phyloP scores from a whole-genome alignment of 1,140 invertebrate genomes.

The Conus betulinus region DNA sequence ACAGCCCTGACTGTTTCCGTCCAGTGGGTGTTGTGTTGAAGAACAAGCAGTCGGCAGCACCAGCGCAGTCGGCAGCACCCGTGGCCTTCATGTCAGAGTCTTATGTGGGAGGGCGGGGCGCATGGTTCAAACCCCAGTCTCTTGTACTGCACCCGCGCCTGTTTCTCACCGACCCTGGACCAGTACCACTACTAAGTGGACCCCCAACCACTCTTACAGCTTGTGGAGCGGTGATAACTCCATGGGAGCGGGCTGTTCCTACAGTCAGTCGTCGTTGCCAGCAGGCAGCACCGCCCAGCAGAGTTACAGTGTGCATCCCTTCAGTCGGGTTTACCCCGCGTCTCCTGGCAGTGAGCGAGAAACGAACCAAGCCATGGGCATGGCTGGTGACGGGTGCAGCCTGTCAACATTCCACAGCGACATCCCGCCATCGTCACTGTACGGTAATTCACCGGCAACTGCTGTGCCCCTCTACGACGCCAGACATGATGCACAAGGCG shows the following conservation, averaged over 20 bases:
- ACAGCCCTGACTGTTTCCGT: not conserved
- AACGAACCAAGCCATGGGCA: too few relatives aligned
- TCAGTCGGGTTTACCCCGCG: not conserved
- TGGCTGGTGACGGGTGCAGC: too few relatives aligned
- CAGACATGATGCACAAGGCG: too few relatives aligned
- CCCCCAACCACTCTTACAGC: not conserved
- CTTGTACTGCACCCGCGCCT: not conserved
- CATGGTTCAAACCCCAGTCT: not conserved
- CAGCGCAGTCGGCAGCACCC: too few relatives aligned
- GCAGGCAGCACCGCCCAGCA: not conserved
- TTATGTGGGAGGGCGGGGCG: not conserved
- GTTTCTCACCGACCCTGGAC: not conserved
- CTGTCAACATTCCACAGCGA: too few relatives aligned
- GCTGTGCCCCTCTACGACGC: too few relatives aligned
- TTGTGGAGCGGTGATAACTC: not conserved
- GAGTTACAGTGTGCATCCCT: not conserved
- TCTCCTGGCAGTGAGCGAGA: too few relatives aligned
- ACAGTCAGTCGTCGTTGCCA: not conserved
- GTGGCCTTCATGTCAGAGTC: too few relatives aligned
- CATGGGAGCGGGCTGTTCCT: not conserved
- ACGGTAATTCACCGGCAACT: too few relatives aligned
- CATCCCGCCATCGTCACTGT: too few relatives aligned
- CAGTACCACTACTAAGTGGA: not conserved
- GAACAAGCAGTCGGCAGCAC: not conserved
- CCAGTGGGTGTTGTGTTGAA: not conserved